These are phyloP conservation scores for Karalla daura DNA, from an alignment of 2,797 vertebrate species.

Conservation along the genomic window DNA sequence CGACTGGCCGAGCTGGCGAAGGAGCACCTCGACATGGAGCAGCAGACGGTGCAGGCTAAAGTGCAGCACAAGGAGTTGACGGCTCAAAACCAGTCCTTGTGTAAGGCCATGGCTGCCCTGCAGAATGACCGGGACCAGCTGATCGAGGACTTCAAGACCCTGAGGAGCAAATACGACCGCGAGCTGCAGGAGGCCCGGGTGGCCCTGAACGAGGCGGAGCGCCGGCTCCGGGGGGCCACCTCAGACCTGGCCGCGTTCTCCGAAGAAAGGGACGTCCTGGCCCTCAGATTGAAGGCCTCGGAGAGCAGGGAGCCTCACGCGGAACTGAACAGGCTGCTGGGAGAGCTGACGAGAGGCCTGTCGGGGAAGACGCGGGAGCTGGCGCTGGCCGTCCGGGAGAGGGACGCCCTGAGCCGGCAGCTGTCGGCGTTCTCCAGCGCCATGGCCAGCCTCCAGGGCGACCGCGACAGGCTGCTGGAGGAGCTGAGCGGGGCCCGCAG, in stretches of 20 bases:
- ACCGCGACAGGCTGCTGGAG: conserved; percentile 87
- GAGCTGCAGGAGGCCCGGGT: conserved; percentile 81
- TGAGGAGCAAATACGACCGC: conserved; percentile 81
- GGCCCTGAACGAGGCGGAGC: conserved; percentile 76
- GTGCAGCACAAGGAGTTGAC: conserved; percentile 75
- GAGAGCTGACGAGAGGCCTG: conserved; percentile 77
- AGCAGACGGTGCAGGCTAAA: conserved; percentile 71
- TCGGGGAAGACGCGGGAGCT: conserved; percentile 79
- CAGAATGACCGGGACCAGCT: conserved; percentile 89
- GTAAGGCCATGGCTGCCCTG: conserved; percentile 88
- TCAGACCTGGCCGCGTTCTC: conserved; percentile 71
- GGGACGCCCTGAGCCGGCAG: conserved; percentile 79
- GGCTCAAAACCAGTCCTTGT: conserved; percentile 86
- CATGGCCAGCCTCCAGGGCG: conserved; percentile 91
- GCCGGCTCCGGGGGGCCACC: conserved; percentile 72
- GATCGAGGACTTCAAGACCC: conserved; percentile 86
- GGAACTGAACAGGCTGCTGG: conserved; percentile 76
- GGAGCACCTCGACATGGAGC: conserved; percentile 70
- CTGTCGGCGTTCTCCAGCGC: conserved; percentile 88
- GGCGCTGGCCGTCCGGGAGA: conserved; percentile 77
- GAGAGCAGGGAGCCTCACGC: conserved; percentile 69
- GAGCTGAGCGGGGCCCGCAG: conserved; percentile 80
- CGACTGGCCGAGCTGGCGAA: conserved; percentile 72
- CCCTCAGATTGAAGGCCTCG: conserved; percentile 59
- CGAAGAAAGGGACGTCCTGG: conserved; percentile 79